A percentile compares a stretch with the other conserved stretches of the same genome.
Evolutionary conservation across 1,140 invertebrate species (phyloP).

Genomic region (Paramacrobiotus metropolitanus): DNA sequence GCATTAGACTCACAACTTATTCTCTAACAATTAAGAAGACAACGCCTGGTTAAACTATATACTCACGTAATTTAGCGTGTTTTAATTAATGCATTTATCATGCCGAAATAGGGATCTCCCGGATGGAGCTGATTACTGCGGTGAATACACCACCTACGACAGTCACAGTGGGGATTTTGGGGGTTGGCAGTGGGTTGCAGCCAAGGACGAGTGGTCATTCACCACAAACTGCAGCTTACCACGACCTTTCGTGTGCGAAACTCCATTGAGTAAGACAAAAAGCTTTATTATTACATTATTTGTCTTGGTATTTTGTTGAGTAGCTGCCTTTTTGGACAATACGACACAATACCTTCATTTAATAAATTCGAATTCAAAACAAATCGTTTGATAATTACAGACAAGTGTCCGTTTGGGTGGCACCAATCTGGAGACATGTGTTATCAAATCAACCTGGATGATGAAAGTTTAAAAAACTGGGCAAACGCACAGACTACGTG

Average conservation of each 20-base stretch:
- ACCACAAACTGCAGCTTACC: neutral
- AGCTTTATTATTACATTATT: neutral
- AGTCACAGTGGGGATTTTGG: neutral
- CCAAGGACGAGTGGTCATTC: neutral
- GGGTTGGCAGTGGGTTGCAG: neutral
- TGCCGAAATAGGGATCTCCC: no score
- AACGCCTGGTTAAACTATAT: no score
- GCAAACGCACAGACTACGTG: neutral
- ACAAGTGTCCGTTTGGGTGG: neutral
- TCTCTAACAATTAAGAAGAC: no score
- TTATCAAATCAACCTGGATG: neutral
- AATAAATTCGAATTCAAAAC: neutral
- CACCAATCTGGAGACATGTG: neutral
- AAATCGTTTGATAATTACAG: neutral
- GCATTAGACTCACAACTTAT: no score
- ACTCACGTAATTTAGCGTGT: no score
- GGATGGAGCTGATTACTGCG: neutral
- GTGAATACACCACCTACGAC: neutral
- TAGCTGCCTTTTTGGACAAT: no score
- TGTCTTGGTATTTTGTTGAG: no score
- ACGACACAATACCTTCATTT: neutral
- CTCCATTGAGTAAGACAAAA: neutral
- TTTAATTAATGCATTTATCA: no score
- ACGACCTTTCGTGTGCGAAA: neutral
- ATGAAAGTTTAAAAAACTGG: neutral